phyloP scores from a whole-genome alignment of 2,888 invertebrate genomes.

The Campopleginae sp. region DNA sequence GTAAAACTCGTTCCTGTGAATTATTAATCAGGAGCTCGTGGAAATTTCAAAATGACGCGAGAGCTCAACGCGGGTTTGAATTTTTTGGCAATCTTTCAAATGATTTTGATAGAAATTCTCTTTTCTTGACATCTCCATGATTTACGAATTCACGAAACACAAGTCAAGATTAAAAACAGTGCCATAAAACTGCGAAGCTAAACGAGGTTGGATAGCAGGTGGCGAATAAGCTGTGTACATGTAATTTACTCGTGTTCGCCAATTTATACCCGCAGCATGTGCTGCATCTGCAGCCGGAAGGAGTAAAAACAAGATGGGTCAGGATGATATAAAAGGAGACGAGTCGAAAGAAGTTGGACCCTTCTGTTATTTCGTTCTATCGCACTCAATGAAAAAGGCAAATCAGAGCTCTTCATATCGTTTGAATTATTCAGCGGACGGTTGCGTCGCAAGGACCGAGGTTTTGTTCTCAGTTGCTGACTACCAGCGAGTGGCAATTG shows the following conservation, averaged over 20 bases:
- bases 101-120: neutral
- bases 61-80: neutral
- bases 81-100: neutral
- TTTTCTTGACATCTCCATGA: neutral
- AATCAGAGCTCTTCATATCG: slow-evolving; percentile 54
- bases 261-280: slow-evolving; percentile 36
- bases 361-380: slow-evolving; percentile 18
- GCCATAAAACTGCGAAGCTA: neutral
- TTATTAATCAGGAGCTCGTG: neutral
- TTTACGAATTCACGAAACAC: neutral
- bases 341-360: slow-evolving; percentile 14
- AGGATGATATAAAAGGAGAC: slow-evolving; percentile 14
- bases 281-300: slow-evolving; percentile 27
- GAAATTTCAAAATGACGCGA: neutral
- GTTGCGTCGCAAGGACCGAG: slow-evolving; percentile 26
- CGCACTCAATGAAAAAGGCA: slow-evolving; percentile 45
- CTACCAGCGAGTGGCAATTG: slow-evolving; percentile 19
- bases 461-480: slow-evolving; percentile 46
- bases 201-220: slow-evolving; percentile 19
- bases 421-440: slow-evolving; percentile 61
- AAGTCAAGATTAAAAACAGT: slow-evolving; percentile 1
- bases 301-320: slow-evolving; percentile 29
- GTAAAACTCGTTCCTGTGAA: neutral
- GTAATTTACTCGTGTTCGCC: slow-evolving; percentile 29
- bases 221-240: slow-evolving; percentile 8